Percentiles rank a stretch among this genome's conserved stretches.
Evolutionary conservation across 2,797 vertebrate genomes (phyloP).

Genomic region (Aselliscus stoliczkanus): DNA sequence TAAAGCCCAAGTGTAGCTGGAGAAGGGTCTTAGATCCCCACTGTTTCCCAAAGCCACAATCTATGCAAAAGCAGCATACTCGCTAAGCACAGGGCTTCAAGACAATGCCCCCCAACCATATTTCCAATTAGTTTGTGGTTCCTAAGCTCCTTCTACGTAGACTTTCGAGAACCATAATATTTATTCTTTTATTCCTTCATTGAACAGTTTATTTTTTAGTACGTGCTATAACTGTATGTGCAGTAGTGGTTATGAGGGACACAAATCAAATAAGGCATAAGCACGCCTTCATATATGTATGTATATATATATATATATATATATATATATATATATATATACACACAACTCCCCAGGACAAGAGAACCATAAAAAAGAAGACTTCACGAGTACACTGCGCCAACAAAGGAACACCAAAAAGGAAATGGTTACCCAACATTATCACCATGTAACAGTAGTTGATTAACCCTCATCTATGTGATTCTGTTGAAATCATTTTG

Average conservation of each 20-base stretch:
- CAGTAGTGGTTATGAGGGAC: accelerated
- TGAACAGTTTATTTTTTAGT: neutral
- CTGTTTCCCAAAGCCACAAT: neutral
- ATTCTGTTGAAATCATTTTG: neutral
- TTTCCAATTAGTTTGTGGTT: neutral
- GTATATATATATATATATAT: neutral
- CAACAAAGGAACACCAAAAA: neutral
- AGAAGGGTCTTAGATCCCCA: neutral
- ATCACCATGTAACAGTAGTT: neutral
- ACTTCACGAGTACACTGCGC: neutral
- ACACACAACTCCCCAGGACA: neutral
- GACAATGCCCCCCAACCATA: neutral
- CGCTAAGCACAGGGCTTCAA: neutral
- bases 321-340: neutral
- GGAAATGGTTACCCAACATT: neutral
- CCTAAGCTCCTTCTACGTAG: neutral
- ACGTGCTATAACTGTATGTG: neutral
- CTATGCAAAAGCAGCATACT: neutral
- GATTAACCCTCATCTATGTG: neutral
- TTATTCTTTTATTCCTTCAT: neutral
- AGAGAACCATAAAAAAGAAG: neutral
- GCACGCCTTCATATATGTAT: neutral
- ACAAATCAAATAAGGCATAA: neutral
- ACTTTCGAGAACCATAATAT: neutral
- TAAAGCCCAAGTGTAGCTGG: neutral